phyloP scores from a whole-genome alignment of 2,113 vertebrate genomes.

The Ia io region DNA sequence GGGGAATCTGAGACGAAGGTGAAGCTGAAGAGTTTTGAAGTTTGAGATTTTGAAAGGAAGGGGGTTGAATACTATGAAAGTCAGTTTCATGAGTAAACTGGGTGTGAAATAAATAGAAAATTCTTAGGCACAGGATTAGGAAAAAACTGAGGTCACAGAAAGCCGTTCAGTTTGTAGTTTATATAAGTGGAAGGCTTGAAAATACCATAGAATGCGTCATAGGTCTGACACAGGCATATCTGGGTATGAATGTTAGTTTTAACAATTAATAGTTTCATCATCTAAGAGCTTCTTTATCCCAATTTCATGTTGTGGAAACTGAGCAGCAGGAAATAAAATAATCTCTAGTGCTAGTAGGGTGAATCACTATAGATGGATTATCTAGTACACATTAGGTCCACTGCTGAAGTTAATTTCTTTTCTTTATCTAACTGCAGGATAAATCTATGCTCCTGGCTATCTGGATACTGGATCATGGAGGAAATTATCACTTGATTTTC shows the following conservation, averaged over 20 bases:
- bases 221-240: background rate
- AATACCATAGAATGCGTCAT: background rate
- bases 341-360: background rate
- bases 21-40: accelerated
- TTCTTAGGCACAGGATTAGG: accelerated
- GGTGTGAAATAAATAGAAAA: background rate
- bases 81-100: background rate
- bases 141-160: background rate
- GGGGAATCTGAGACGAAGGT: background rate
- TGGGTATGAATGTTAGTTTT: background rate
- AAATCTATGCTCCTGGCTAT: accelerated
- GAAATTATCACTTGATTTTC: background rate
- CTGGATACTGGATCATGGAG: background rate
- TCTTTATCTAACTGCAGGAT: background rate
- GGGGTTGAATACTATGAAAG: accelerated
- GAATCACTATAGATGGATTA: background rate
- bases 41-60: background rate
- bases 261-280: background rate
- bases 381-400: accelerated
- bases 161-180: accelerated
- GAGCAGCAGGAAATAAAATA: background rate
- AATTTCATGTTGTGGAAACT: background rate
- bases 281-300: background rate
- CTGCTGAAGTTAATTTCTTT: background rate
- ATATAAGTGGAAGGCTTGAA: accelerated